Evolutionary conservation across 2,113 vertebrate genomes (phyloP), one percentile per base, ranked within the genome.

Genomic region (Apus apus): DNA sequence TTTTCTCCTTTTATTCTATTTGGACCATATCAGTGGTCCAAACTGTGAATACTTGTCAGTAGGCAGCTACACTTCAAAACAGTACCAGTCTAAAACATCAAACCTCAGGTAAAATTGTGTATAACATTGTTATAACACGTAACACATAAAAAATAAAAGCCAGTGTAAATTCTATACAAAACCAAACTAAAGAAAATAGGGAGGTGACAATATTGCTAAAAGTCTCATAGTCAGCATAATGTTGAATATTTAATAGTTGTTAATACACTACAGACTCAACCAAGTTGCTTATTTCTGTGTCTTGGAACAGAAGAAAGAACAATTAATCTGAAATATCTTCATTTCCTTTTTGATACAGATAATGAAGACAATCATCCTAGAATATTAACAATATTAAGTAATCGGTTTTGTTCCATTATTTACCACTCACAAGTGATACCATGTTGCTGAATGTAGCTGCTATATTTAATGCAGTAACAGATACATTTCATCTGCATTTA

Each of bases 201-300:
- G 10, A 53, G 32, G 48, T 48, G 17, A 46, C n/a, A 78, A 70
- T 77, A 90, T 56, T 88, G 12, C 8, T 65, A 36, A 23, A 91
- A 73, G 40, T 38, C 60, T 87, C 62, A 53, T 29, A 82, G 67
- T 67, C 90, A 48, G 30, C 46, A 67, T 92, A 38, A 40, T 71
- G 32, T 93, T 95, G 66, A 86, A 68, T 60, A 29, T 34, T 84
- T 93, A 85, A 68, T 73, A 46, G 68, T 36, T 86, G 60, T 23
- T 93, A 91, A 93, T 73, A 77, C 27, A 87, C 16, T 62, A 93
- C 56, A 85, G 70, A 53, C 46, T 94, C 32, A 72, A 90, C 6
- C 38, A 56, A 40, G 51, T 40, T 87, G 53, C 26, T 89, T 78
- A 57, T 50, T 90, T 93, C 46, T 73, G 19, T 77, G 64, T 88